Conservation (phyloP, 2,113 vertebrate genomes). For the Pardalotus punctatus region DNA sequence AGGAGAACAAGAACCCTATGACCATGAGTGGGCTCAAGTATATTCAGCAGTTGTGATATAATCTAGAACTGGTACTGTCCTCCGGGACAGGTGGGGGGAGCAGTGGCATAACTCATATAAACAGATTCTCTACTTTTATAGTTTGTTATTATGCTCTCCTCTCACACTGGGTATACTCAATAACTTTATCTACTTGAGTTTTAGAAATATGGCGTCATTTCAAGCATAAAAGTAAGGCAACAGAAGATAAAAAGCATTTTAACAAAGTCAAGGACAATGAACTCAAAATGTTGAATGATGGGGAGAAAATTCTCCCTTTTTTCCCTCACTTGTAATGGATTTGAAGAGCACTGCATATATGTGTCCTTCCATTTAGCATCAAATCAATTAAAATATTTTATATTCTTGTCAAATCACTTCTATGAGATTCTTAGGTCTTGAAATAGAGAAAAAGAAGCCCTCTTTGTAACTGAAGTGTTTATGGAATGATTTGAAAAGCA, state of each 20-base stretch:
- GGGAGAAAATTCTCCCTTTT: background rate
- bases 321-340: background rate
- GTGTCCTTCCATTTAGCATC: background rate
- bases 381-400: background rate
- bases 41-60: background rate
- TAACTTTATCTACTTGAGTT: conserved; percentile 6
- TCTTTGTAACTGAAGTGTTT: background rate
- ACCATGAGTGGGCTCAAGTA: background rate
- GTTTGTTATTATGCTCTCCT: background rate
- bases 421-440: background rate
- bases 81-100: background rate
- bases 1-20: background rate
- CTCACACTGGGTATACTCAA: background rate
- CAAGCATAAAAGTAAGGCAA: background rate
- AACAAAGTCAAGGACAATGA: conserved; percentile 12
- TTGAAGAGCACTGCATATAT: background rate
- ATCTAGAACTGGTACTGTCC: background rate
- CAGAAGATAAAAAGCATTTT: conserved; percentile 11
- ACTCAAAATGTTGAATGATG: background rate
- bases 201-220: conserved; percentile 14
- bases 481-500: background rate
- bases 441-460: background rate
- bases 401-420: background rate
- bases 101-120: background rate
- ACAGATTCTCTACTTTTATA: conserved; percentile 6